Evolutionary conservation across 2,797 vertebrate genomes (phyloP), one percentile per base, ranked within the genome.

Genomic region (Neosilurus hyrtlii): DNA sequence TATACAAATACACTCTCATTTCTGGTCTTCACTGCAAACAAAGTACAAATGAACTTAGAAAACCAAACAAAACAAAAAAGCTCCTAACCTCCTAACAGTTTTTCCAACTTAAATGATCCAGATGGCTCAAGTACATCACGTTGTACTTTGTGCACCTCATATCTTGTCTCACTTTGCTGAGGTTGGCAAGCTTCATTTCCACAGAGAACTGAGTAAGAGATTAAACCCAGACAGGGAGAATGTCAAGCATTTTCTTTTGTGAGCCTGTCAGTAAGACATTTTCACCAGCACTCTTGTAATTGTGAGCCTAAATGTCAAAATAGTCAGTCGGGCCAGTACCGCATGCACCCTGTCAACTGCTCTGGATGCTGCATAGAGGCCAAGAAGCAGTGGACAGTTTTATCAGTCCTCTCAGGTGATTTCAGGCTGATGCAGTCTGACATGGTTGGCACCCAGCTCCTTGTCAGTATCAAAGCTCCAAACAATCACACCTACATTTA

Each of bases 261-360:
- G 78, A 68, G 43, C 54, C 54, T 80, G 85, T 82, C 68, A 86
- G 71, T 79, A 79, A 82, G 56, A 83, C 71, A 78, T 86, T 85
- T 86, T 79, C 65, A 79, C 54, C 30, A 24, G 66, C 65, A 52
- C 61, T 78, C 62, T 77, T 54, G 80, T 80, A 84, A 87, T 83
- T 83, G 84, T 85, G 63, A 79, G 86, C n/a, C 70, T 80, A 87
- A 88, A 89, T 89, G 88, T 88, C 87, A 89, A 54, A 62, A 63
- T 77, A 73, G 52, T 83, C 77, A 73, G 43, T 67, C 79, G 54
- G 57, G 54, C 80, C n/a, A 63, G 43, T 65, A 78, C 2, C 0
- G 49, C 7, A 83, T 83, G 84, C 79, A 87, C 84, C 81, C 82
- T 82, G 81, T 85, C 43, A 24, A 43, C 43, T 62, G 54, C 62